phyloP scores from a whole-genome alignment of 2,888 invertebrate genomes.

The Eurytoma adleriae region DNA sequence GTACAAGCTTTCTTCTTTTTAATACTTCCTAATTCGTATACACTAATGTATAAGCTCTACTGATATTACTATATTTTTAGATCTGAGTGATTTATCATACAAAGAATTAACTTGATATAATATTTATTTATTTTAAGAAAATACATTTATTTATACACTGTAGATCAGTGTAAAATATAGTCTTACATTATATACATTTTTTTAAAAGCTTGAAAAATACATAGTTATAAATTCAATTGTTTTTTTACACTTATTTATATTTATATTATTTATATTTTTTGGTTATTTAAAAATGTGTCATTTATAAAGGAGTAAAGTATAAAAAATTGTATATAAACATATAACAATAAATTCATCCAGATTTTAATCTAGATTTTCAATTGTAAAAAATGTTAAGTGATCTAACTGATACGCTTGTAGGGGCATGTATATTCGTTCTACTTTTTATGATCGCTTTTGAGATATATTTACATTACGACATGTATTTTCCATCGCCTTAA shows the following conservation, averaged over 20 bases:
- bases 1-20: neutral
- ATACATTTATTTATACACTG: neutral
- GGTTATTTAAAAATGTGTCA: constrained; percentile 12
- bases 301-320: neutral
- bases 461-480: constrained; percentile 68
- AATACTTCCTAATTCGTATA: constrained; percentile 6
- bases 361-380: neutral
- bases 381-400: constrained; percentile 30
- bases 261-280: constrained; percentile 21
- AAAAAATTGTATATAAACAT: constrained; percentile 11
- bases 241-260: constrained; percentile 1
- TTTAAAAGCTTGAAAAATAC: neutral
- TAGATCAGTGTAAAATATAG: constrained; percentile 37
- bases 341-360: constrained; percentile 43
- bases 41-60: neutral
- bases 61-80: neutral
- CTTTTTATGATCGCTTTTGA: constrained; percentile 64
- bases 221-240: constrained; percentile 25
- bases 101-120: constrained; percentile 7
- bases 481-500: constrained; percentile 63
- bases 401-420: constrained; percentile 32
- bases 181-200: constrained; percentile 5
- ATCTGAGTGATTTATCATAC: constrained; percentile 3
- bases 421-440: constrained; percentile 37
- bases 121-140: constrained; percentile 36